Conservation (phyloP, 1,140 invertebrate species). For the Drosophila arawakana region DNA sequence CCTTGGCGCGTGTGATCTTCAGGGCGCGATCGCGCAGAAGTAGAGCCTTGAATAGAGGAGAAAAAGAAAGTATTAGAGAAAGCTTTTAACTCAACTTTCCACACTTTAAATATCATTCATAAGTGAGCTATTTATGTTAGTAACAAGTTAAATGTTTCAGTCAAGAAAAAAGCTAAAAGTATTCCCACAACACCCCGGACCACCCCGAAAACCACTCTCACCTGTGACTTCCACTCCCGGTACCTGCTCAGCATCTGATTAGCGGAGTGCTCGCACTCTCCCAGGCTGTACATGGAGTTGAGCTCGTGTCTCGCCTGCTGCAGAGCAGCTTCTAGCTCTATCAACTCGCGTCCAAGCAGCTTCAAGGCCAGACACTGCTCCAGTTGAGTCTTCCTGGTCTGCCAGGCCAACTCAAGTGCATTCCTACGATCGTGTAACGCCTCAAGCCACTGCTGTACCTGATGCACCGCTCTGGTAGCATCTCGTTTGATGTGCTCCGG, state of each 20-base stretch:
- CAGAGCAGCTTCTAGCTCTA: slow-evolving; percentile 88
- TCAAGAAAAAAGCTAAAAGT: too few relatives aligned
- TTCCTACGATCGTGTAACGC: slow-evolving; percentile 91
- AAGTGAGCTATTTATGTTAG: too few relatives aligned
- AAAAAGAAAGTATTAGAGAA: neutral
- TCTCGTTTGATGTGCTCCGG: slow-evolving; percentile 88
- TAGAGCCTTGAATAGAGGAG: slow-evolving; percentile 85
- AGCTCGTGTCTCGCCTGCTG: slow-evolving; percentile 80
- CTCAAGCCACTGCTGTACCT: slow-evolving; percentile 91
- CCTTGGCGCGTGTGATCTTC: slow-evolving; percentile 91
- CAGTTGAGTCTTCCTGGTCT: slow-evolving; percentile 88
- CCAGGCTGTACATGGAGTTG: slow-evolving; percentile 81
- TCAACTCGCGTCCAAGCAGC: slow-evolving; percentile 89
- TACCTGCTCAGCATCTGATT: slow-evolving; percentile 89
- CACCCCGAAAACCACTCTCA: neutral
- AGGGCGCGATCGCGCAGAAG: slow-evolving; percentile 91
- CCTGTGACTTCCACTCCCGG: slow-evolving; percentile 89
- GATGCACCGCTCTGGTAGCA: slow-evolving; percentile 88
- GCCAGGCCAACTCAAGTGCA: slow-evolving; percentile 90
- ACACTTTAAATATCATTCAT: too few relatives aligned
- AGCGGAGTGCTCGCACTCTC: slow-evolving; percentile 89
- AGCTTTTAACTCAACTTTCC: too few relatives aligned
- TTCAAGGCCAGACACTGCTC: slow-evolving; percentile 92
- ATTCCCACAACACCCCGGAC: too few relatives aligned
- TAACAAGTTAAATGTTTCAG: neutral